A percentile compares a stretch with the other conserved stretches of the same genome.
phyloP scores from a whole-genome alignment of 1,140 invertebrate genomes.

The Akabosia matsudoensis region DNA sequence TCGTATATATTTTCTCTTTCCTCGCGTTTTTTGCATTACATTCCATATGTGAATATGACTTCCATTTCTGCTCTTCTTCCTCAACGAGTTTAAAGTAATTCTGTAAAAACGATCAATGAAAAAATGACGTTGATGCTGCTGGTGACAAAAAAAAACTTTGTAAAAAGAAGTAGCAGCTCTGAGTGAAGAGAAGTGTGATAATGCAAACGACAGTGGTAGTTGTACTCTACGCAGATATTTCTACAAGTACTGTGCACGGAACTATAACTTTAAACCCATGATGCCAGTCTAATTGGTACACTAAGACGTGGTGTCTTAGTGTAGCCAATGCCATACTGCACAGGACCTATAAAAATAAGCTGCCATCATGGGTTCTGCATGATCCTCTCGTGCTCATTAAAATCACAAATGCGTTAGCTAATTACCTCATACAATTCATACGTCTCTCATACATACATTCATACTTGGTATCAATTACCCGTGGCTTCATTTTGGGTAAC shows the following conservation, averaged over 20 bases:
- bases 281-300: no score
- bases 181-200: background rate
- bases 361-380: no score
- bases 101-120: background rate
- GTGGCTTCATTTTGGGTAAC: background rate
- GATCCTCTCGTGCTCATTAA: background rate
- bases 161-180: background rate
- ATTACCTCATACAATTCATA: background rate
- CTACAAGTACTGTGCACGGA: no score
- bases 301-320: no score
- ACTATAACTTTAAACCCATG: no score
- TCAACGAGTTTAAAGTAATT: constrained; percentile 15
- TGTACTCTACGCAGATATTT: no score
- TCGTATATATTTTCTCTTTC: background rate
- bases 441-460: background rate
- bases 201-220: background rate
- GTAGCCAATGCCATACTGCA: background rate
- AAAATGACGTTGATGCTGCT: background rate
- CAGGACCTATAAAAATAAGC: no score
- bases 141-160: background rate
- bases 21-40: background rate
- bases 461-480: background rate
- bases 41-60: no score
- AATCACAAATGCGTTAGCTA: constrained; percentile 1
- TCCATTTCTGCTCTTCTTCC: no score